Base-by-base conservation (phyloP, 2,113 vertebrate species). In the Hepsetus odoe region DNA sequence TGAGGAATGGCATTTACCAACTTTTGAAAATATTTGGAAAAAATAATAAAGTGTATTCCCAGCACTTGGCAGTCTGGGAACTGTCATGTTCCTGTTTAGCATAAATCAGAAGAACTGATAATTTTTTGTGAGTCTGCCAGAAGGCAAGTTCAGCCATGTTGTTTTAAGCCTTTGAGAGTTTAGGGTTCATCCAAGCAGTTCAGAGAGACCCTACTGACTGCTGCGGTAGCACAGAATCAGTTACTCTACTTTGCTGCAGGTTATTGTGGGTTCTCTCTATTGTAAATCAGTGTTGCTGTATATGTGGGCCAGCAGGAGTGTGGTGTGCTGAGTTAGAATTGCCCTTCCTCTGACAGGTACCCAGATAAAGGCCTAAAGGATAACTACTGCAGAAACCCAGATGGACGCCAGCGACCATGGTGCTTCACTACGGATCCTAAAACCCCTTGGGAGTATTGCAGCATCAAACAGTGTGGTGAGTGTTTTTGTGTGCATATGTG, bases 361-460 rank as follows among this genome's bases (percentile, higher is more conserved):
- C 95, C 96, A 18, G 93, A 97, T 92, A 97, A 96, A 79, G 98
- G 96, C 88, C 93, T 99, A 89, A 94, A 98, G 90, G 98, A 99
- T 92, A 99, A 99, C 96, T 98, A 96, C 87, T 99, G 98, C 88
- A 94, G 98, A 87, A 99, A 99, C 86, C 98, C 98, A n/a, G 93
- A 99, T 84, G 95, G 95, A 87, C 96, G 96, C 83, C 93, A 90
- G 79, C 94, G 94, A 89, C 97, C 97, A 0, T 99, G 98, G 98
- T 99, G 98, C 91, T 98, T 95, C 86, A 98, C 97, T 86, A 95
- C 95, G 80, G 96, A 99, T 91, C 95, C 95, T 86, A 91, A 94
- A 89, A 96, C 93, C 82, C 91, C 89, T 28, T 99, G 97, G 97
- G 98, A 99, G 87, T 99, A 96, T 91, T 99, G 98, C 90, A 85